Base-by-base conservation (phyloP, 2,797 vertebrate species). In the Micropoecilia bifurca region DNA sequence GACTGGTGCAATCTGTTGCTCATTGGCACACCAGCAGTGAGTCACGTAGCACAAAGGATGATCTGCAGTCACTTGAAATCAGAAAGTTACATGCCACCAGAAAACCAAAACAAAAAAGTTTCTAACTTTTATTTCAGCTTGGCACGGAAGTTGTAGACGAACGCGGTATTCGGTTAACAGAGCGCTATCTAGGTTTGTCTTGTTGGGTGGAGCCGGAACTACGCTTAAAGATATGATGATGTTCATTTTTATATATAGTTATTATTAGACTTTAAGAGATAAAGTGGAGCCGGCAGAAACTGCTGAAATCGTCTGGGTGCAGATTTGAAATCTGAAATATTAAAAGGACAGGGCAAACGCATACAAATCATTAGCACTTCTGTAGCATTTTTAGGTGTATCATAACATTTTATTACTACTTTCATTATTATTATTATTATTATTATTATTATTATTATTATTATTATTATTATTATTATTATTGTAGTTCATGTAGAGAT, bases 1-100 rank as follows among this genome's bases (percentile, higher is more conserved):
- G 84, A 57, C 46, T 71, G 72, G 61, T 55, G 20, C 57, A 2
- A 14, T 28, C 12, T 30, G 39, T 30, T 45, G 9, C n/a, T 80
- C 25, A 75, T 18, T 20, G 6, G 45, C 14, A n/a, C 10, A 47
- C 1, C 39, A 4, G 12, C 39, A 74, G 36, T 83, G 85, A 87
- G 79, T 90, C 88, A 88, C 18, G 5, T 22, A 46, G 50, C 55
- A 28, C 10, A 33, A 74, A 50, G 22, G 48, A 16, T 45, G 6
- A 30, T 14, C 22, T 41, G 18, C 4, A 20, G 46, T 77, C 43
- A 85, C 77, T 90, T 59, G 80, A 45, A 39, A 20, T 78, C 48
- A 3, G 16, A 53, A 72, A 43, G 55, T 16, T 10, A 39, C 63
- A 68, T 41, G 33, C 25, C 36, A 22, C 16, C 36, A 69, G 46